phyloP scores from a whole-genome alignment of 2,797 vertebrate species.

The Bradypodion ventrale region DNA sequence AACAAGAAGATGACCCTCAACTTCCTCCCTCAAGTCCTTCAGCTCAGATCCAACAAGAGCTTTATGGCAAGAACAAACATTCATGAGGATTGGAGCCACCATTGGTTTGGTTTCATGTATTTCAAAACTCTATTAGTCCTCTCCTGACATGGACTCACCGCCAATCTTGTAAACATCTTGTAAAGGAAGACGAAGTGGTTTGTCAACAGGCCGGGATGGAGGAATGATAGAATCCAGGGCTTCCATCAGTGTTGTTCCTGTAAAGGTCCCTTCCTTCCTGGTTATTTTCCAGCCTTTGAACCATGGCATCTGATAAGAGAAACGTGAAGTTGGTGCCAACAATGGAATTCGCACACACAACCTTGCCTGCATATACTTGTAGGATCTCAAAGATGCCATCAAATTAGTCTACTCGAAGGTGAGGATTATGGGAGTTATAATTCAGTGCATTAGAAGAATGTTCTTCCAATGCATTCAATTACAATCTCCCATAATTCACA shows the following conservation, averaged over 20 bases:
- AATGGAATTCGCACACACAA: background rate
- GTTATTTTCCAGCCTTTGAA: slow-evolving; percentile 74
- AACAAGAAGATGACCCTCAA: too few relatives aligned
- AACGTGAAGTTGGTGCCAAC: background rate
- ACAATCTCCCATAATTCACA: too few relatives aligned
- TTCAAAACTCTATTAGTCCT: background rate
- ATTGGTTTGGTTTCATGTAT: background rate
- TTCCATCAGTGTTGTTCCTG: slow-evolving; percentile 64
- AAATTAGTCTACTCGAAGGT: background rate
- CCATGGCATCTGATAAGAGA: slow-evolving; percentile 67
- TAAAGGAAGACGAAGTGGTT: slow-evolving; percentile 74
- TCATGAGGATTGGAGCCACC: background rate
- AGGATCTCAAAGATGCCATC: background rate
- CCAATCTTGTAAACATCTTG: slow-evolving; percentile 81
- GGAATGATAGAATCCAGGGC: slow-evolving; percentile 71
- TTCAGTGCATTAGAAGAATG: too few relatives aligned
- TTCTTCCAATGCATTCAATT: too few relatives aligned
- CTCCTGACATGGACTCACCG: slow-evolving; percentile 46
- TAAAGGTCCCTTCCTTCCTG: slow-evolving; percentile 67
- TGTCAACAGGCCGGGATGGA: slow-evolving; percentile 62
- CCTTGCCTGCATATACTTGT: background rate
- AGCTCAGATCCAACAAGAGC: too few relatives aligned
- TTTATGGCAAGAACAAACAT: too few relatives aligned
- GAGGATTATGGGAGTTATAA: too few relatives aligned
- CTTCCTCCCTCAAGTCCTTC: too few relatives aligned